Conservation (phyloP, 2,888 invertebrate species). For the Pachliopta kotzebuea region DNA sequence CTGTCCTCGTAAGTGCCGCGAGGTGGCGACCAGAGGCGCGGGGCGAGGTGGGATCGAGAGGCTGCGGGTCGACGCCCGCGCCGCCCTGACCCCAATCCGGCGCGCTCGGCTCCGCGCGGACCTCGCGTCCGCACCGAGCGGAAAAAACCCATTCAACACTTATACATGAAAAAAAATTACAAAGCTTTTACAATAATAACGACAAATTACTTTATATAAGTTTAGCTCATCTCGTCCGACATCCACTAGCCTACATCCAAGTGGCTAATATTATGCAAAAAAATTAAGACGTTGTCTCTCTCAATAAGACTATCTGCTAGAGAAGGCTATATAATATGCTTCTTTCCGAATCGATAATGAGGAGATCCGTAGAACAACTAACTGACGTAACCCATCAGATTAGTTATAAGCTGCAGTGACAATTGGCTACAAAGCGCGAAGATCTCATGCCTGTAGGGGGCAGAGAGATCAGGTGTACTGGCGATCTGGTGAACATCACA, state of each 20-base stretch:
- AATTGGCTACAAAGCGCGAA: too few species aligned
- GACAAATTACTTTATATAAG: neutral
- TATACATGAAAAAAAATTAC: constrained; percentile 37
- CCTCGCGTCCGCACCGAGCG: constrained; percentile 72
- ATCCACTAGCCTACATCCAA: neutral
- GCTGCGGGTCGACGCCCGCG: constrained; percentile 76
- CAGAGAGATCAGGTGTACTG: too few species aligned
- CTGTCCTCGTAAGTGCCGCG: neutral
- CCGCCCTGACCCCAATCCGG: constrained; percentile 78
- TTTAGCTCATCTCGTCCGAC: neutral
- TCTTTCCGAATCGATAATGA: too few species aligned
- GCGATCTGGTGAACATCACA: too few species aligned
- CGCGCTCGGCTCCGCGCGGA: constrained; percentile 75
- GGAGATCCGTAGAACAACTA: too few species aligned
- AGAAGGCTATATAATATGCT: too few species aligned
- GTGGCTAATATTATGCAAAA: neutral
- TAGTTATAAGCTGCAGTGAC: too few species aligned
- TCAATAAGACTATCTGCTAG: too few species aligned
- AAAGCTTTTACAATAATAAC: constrained; percentile 12
- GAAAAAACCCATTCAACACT: constrained; percentile 70
- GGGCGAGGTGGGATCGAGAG: constrained; percentile 48
- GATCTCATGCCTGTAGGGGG: too few species aligned
- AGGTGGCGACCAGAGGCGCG: constrained; percentile 33
- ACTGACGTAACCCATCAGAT: too few species aligned
- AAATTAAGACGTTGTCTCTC: neutral